A percentile compares a stretch with the other conserved stretches of the same genome.
These are phyloP conservation scores for Selenia dentaria DNA, from an alignment of 2,888 invertebrate genomes.

Conservation along the genomic window DNA sequence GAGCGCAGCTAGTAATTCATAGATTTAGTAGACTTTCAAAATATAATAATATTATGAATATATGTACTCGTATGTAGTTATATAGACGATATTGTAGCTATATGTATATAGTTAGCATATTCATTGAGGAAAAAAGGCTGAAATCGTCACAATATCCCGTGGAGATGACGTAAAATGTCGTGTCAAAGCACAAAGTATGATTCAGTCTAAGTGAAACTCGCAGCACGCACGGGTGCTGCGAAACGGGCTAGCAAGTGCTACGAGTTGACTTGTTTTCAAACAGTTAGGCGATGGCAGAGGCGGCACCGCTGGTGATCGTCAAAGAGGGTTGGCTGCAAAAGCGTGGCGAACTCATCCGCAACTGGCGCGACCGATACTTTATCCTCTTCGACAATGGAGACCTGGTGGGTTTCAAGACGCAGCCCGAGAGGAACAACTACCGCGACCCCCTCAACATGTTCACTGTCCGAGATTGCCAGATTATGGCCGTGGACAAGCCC, in stretches of 20 bases:
- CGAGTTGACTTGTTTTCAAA: constrained; percentile 70
- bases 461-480: constrained; percentile 98
- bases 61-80: too few species aligned
- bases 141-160: constrained; percentile 38
- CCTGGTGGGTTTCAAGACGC: constrained; percentile 96
- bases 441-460: constrained; percentile 98
- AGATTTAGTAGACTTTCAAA: too few species aligned
- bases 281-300: constrained; percentile 81
- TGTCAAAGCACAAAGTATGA: constrained; percentile 49
- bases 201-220: constrained; percentile 65
- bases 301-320: constrained; percentile 86
- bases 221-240: constrained; percentile 41
- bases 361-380: constrained; percentile 99
- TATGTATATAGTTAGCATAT: too few species aligned
- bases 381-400: constrained; percentile 97
- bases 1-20: too few species aligned
- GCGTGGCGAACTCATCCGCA: constrained; percentile 98
- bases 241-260: constrained; percentile 54
- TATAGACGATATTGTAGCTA: too few species aligned
- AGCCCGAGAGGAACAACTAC: constrained; percentile 92
- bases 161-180: constrained; percentile 59
- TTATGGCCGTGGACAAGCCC: constrained; percentile 98
- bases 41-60: too few species aligned
- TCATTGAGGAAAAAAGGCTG: constrained; percentile 53
- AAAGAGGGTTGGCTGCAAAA: constrained; percentile 98